Evolutionary conservation across 1,140 invertebrate species (phyloP).

Genomic region (Drosophila sp.): DNA sequence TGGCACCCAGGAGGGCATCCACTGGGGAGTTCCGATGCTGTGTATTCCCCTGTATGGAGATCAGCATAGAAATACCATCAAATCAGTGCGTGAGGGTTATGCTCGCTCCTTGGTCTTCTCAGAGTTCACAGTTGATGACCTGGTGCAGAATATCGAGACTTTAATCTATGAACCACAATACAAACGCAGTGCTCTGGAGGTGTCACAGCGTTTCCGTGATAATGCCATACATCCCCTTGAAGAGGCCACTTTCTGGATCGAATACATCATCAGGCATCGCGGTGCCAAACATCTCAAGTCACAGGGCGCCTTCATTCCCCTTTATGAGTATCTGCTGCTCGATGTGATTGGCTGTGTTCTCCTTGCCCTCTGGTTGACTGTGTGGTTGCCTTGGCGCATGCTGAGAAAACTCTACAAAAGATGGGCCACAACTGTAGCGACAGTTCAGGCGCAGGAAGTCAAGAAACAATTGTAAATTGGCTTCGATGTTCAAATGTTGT

Average conservation of each 20-base stretch:
- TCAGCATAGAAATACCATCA: constrained; percentile 85
- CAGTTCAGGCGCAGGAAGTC: constrained; percentile 20
- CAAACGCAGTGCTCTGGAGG: constrained; percentile 70
- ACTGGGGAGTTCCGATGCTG: constrained; percentile 88
- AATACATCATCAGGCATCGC: constrained; percentile 86
- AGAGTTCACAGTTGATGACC: constrained; percentile 66
- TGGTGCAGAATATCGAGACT: constrained; percentile 66
- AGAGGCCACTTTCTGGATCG: constrained; percentile 87
- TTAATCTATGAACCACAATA: constrained; percentile 79
- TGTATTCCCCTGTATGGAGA: constrained; percentile 88
- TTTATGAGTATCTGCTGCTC: constrained; percentile 85
- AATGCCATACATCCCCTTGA: constrained; percentile 86
- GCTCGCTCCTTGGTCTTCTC: constrained; percentile 73
- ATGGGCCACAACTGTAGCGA: constrained; percentile 39
- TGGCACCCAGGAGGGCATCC: constrained; percentile 88
- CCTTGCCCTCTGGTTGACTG: constrained; percentile 44
- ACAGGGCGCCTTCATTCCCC: constrained; percentile 82
- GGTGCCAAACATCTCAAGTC: constrained; percentile 85
- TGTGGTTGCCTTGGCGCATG: constrained; percentile 71
- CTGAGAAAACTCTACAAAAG: constrained; percentile 45
- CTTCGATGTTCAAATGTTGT: constrained; percentile 4
- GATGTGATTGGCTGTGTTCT: constrained; percentile 84
- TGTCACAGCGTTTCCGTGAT: constrained; percentile 84
- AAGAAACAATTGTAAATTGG: constrained; percentile 55
- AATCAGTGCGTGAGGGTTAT: constrained; percentile 78